Percentiles rank a stretch among this genome's conserved stretches.
Conservation (phyloP, 2,888 invertebrate species). For the Geophilus truncorum region DNA sequence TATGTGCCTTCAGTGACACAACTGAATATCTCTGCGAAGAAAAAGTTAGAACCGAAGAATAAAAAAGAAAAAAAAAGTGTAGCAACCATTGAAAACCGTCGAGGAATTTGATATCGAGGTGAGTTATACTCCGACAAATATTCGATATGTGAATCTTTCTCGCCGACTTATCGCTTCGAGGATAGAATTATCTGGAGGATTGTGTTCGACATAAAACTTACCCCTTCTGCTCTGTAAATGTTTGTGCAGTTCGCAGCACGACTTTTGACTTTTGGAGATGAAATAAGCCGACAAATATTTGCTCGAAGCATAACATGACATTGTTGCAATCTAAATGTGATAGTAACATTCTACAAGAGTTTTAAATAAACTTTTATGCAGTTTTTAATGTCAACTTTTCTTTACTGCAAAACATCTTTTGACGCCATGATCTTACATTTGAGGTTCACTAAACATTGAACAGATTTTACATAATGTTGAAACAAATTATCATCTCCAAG, state of each 20-base stretch:
- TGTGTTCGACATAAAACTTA: background rate
- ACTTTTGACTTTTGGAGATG: background rate
- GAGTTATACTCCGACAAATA: constrained; percentile 1
- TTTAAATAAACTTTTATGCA: too few species aligned
- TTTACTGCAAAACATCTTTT: too few species aligned
- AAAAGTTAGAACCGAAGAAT: background rate
- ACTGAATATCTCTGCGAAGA: background rate
- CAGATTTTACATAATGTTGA: too few species aligned
- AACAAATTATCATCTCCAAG: too few species aligned
- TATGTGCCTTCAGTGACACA: background rate
- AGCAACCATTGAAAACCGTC: background rate
- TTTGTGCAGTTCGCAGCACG: background rate
- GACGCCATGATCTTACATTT: too few species aligned
- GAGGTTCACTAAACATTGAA: too few species aligned
- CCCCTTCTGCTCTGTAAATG: background rate
- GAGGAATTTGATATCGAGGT: constrained; percentile 12
- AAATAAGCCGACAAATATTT: too few species aligned
- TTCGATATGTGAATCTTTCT: constrained; percentile 7
- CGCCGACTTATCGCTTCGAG: background rate
- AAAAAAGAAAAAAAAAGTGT: background rate
- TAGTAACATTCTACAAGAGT: too few species aligned
- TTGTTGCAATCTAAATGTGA: too few species aligned
- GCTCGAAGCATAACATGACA: too few species aligned
- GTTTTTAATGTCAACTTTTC: too few species aligned
- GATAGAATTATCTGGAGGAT: constrained; percentile 13